phyloP scores from a whole-genome alignment of 2,113 vertebrate species.

The Cyprinodon brontotheroides region DNA sequence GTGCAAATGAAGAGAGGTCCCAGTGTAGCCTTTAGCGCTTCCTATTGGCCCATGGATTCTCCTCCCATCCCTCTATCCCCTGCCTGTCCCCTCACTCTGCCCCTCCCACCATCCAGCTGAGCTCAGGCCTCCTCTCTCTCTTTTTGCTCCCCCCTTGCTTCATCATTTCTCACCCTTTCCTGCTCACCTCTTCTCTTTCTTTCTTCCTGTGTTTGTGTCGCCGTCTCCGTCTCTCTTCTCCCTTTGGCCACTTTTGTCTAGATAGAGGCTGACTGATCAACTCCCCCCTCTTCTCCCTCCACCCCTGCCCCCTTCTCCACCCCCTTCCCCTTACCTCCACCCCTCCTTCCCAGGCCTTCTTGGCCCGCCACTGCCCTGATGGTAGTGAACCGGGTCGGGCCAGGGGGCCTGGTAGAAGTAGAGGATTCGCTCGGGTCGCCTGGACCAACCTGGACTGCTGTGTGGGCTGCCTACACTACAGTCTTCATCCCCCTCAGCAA shows the following conservation, averaged over 20 bases:
- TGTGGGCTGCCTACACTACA: conserved; percentile 80
- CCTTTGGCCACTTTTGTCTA: conserved; percentile 39
- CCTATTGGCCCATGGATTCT: conserved; percentile 51
- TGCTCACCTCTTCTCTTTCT: conserved; percentile 57
- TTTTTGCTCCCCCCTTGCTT: conserved; percentile 48
- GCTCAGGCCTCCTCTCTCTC: conserved; percentile 61
- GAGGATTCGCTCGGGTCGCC: conserved; percentile 50
- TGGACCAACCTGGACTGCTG: conserved; percentile 67
- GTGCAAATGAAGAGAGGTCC: not conserved
- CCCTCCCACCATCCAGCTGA: conserved; percentile 58
- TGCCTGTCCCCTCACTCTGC: conserved; percentile 36
- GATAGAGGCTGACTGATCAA: conserved; percentile 47
- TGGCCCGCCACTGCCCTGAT: conserved; percentile 53
- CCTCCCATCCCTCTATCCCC: conserved; percentile 43
- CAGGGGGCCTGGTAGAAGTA: conserved; percentile 70
- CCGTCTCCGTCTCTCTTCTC: conserved; percentile 43
- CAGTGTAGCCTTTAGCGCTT: conserved; percentile 19
- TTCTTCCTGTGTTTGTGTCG: conserved; percentile 48
- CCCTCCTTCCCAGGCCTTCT: conserved; percentile 49
- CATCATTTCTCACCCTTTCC: conserved; percentile 58
- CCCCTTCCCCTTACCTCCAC: conserved; percentile 13
- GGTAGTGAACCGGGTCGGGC: conserved; percentile 77
- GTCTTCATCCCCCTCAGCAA: conserved; percentile 83
- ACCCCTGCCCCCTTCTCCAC: conserved; percentile 37
- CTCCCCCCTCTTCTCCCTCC: conserved; percentile 43